Base-by-base conservation (phyloP, 2,113 vertebrate species). In the Erythrolamprus reginae region DNA sequence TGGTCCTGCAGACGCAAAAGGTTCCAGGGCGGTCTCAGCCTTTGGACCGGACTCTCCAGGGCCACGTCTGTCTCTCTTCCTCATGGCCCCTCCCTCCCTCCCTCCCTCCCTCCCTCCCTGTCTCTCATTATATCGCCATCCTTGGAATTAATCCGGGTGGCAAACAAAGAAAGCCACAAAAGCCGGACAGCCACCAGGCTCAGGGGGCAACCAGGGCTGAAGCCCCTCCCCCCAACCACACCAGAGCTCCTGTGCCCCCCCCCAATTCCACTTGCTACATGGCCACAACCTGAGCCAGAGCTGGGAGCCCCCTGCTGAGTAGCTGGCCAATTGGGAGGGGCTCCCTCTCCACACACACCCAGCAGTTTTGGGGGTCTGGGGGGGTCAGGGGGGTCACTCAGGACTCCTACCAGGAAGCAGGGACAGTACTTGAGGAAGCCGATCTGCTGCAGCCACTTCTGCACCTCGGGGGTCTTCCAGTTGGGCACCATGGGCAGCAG, bases 391-490 rank as follows among this genome's bases (percentile, higher is more conserved):
- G 7, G 24, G 47, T 4, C 1, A 6, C 23, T 52, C 0, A 0
- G 3, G 17, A 83, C 50, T 91, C 95, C 88, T 96, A 99, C 99
- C 98, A 98, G 96, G 96, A 99, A 99, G 83, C 94, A 97, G 82
- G 98, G 96, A 91, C 97, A 97, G 91, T 96, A 99, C 51, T 97
- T 94, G 89, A 96, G 98, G 94, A 99, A 99, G 94, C 98, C 98
- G 0, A 99, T 97, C 96, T 99, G 99, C 96, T 99, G 98, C 92
- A 99, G 97, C 99, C 99, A 99, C 0, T 95, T 98, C 95, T 98
- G 98, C 91, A 99, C 99, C 92, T 99, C 99, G 0, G 96, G 96
- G 53, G 97, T 96, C 93, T 99, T 99, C 99, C 99, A 99, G 97
- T 98, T 99, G 93, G 98, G 98, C 89, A 99, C 98, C 0, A 97